Evolutionary conservation across 2,797 vertebrate species (phyloP), one percentile per base, ranked within the genome.

Genomic region (Discoglossus pictus): DNA sequence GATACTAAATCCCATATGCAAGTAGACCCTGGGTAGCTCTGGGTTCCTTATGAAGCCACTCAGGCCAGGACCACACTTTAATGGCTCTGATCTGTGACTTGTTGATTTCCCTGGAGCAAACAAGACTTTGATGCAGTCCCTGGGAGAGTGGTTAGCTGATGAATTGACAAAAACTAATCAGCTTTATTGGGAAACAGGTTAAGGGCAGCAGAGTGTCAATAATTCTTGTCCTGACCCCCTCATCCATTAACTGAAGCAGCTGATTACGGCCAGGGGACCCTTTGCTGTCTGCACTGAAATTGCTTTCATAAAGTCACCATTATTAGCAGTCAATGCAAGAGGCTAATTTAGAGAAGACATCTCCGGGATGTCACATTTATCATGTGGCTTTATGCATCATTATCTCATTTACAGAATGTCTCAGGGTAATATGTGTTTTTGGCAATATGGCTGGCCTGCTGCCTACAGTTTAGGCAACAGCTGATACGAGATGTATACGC

Each of bases 141-240:
- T 82, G 63, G 67, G 81, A 84, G 91, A 85, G 83, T 73, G 90
- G 86, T 86, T 83, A 83, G 89, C 90, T 97, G 95, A 98, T 96
- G 93, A 92, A 97, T 96, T 90, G 93, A 93, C 90, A 85, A 93
- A 96, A 97, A 91, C 93, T 93, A 96, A 98, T 99, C 95, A 92
- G 93, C 93, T 95, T 98, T 96, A 98, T 97, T 95, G 94, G 93
- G 90, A 93, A 93, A 92, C 93, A 92, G 93, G 95, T 95, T 94
- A 94, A 95, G 93, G 94, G 92, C 92, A 92, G 86, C 82, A 79
- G 89, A 87, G 92, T 93, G 93, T 93, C 93, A 91, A 93, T 95
- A 94, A 91, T 93, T 94, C 91, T 91, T 89, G 80, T 90, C 87
- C 83, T 91, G 92, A 93, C 94, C 94, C 90, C 83, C 86, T 90